Conservation (phyloP, 1,140 invertebrate species). For the Microvelia longipes region DNA sequence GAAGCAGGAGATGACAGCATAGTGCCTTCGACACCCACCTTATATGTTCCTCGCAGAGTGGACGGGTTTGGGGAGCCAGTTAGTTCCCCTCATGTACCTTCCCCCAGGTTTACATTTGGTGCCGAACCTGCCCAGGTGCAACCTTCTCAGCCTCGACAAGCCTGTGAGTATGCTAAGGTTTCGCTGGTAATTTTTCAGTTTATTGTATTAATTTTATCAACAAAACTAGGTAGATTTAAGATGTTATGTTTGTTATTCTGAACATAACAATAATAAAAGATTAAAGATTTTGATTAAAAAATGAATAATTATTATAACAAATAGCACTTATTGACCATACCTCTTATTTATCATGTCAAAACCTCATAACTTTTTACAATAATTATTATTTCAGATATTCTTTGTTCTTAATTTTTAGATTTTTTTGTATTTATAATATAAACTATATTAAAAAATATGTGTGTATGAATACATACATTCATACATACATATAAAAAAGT, state of each 20-base stretch:
- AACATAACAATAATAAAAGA: too few relatives aligned
- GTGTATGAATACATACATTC: too few relatives aligned
- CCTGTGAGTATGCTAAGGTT: neutral
- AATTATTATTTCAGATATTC: too few relatives aligned
- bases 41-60: conserved; percentile 62
- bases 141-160: neutral
- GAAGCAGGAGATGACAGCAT: conserved; percentile 74
- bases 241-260: neutral
- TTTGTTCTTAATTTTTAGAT: too few relatives aligned
- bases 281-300: too few relatives aligned
- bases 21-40: conserved; percentile 75
- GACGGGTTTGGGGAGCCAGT: conserved; percentile 86
- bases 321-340: too few relatives aligned
- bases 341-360: too few relatives aligned
- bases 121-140: conserved; percentile 21
- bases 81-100: conserved; percentile 66
- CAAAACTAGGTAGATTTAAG: neutral
- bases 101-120: conserved; percentile 56
- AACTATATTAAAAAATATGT: too few relatives aligned
- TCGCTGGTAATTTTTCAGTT: neutral
- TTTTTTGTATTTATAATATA: too few relatives aligned
- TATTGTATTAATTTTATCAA: neutral
- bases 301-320: too few relatives aligned
- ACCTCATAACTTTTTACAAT: too few relatives aligned
- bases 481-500: too few relatives aligned